Evolutionary conservation across 2,888 invertebrate genomes (phyloP).

Genomic region (Leuctra nigra): DNA sequence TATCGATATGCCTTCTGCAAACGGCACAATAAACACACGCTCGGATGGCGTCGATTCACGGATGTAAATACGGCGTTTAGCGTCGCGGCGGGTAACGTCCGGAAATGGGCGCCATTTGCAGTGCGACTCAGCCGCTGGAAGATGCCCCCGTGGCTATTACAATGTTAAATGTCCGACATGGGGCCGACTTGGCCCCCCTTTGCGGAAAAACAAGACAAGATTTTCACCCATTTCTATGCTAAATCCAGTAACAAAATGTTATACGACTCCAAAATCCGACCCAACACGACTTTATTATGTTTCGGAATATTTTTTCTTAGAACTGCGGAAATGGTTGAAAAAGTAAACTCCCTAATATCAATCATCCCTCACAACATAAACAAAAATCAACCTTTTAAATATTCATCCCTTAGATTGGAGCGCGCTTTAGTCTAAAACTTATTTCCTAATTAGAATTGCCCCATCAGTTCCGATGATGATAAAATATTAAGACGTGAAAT

Average conservation of each 20-base stretch:
- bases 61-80: constrained; percentile 1
- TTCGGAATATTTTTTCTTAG: too few species aligned
- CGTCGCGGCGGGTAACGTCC: constrained; percentile 34
- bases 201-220: constrained; percentile 7
- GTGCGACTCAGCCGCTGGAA: background rate
- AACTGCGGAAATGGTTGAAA: too few species aligned
- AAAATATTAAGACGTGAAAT: background rate
- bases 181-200: constrained; percentile 20
- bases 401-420: background rate
- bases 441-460: background rate
- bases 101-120: constrained; percentile 26
- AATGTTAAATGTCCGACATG: constrained; percentile 31
- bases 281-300: too few species aligned
- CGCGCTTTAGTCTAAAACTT: background rate
- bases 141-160: constrained; percentile 33
- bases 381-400: too few species aligned
- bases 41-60: background rate
- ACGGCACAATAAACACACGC: constrained; percentile 7
- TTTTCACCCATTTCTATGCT: constrained; percentile 15
- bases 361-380: too few species aligned
- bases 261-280: too few species aligned
- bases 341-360: too few species aligned
- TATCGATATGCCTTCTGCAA: constrained; percentile 10
- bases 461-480: background rate
- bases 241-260: background rate